Percentiles rank a stretch among this genome's conserved stretches.
phyloP scores from a whole-genome alignment of 1,140 invertebrate species.

The Glomeris maerens region DNA sequence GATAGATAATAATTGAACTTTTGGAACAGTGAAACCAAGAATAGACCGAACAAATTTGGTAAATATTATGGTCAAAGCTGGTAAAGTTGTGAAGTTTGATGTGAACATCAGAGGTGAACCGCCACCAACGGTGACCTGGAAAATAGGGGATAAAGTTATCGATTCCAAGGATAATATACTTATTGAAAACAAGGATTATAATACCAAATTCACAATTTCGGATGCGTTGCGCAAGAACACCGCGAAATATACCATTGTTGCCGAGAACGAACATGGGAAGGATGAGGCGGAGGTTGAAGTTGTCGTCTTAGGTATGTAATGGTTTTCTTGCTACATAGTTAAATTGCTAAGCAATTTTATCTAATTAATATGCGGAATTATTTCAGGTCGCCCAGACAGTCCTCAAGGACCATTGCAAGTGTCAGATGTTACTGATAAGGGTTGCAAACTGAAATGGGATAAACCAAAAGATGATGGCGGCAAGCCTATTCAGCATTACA shows the following conservation, averaged over 20 bases:
- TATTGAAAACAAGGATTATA: slow-evolving; percentile 79
- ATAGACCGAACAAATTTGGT: slow-evolving; percentile 90
- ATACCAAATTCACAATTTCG: slow-evolving; percentile 76
- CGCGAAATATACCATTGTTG: slow-evolving; percentile 78
- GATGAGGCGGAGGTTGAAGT: slow-evolving; percentile 89
- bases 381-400: slow-evolving; percentile 20
- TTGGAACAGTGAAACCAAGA: slow-evolving; percentile 72
- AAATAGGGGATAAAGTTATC: slow-evolving; percentile 42
- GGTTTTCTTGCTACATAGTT: neutral
- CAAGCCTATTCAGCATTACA: slow-evolving; percentile 85
- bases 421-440: slow-evolving; percentile 76
- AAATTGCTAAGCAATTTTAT: neutral
- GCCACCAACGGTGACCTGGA: slow-evolving; percentile 82
- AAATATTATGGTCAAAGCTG: slow-evolving; percentile 72
- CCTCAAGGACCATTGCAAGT: slow-evolving; percentile 75
- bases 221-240: slow-evolving; percentile 69
- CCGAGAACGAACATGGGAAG: slow-evolving; percentile 78
- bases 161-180: slow-evolving; percentile 53
- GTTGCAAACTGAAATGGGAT: slow-evolving; percentile 88
- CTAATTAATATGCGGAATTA: neutral
- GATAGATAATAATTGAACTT: slow-evolving; percentile 13
- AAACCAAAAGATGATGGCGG: slow-evolving; percentile 98
- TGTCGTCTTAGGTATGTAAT: slow-evolving; percentile 61
- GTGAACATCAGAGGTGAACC: slow-evolving; percentile 90
- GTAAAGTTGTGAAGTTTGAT: slow-evolving; percentile 82